Base-by-base conservation (phyloP, 1,140 invertebrate species). In the Zaprionus lachaisei region DNA sequence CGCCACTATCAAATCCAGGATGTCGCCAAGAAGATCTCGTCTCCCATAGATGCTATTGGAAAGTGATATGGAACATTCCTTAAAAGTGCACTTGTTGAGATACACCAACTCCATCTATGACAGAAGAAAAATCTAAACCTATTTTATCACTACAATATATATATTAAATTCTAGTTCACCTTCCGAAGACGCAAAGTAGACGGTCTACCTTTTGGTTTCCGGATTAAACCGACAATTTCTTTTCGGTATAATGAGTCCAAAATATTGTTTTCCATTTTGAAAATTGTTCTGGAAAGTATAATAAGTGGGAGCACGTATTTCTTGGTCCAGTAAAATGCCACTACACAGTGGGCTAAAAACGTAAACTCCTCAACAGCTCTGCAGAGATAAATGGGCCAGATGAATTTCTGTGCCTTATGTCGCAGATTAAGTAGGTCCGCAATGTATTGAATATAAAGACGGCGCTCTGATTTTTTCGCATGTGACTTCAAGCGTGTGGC, bases 201-300 rank as follows among this genome's bases (percentile, higher is more conserved):
- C 15, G 0, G 41, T 44, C 7, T 17, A 44, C 15, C 1, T 7
- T n/a, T 44, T 44, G n/a, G 41, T 44, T 44, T 9, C 5, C 41
- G 41, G 5, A 44, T 6, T 17, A 44, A 44, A 4, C n/a, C 41
- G 6, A 44, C n/a, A 9, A 44, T n/a, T 44, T 44, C 41, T 17
- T 44, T 44, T 44, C n/a, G 1, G 41, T 44, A 44, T 17, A 44
- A 44, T 17, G 0, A n/a, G 15, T 44, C 15, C 41, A 44, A 44
- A 44, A 44, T 44, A 44, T 44, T n/a, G 15, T 44, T 44, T 44
- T 44, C 41, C 41, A 44, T 44, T 44, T 44, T n/a, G 5, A 44
- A 44, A 44, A 44, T 44, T n/a, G 1, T 44, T n/a, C 41, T 44
- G 15, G n/a, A 5, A 6, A 44, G 41, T 44, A 44, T 44, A n/a